Base-by-base conservation (phyloP, 2,113 vertebrate genomes). In the Corythoichthys haematopterus region DNA sequence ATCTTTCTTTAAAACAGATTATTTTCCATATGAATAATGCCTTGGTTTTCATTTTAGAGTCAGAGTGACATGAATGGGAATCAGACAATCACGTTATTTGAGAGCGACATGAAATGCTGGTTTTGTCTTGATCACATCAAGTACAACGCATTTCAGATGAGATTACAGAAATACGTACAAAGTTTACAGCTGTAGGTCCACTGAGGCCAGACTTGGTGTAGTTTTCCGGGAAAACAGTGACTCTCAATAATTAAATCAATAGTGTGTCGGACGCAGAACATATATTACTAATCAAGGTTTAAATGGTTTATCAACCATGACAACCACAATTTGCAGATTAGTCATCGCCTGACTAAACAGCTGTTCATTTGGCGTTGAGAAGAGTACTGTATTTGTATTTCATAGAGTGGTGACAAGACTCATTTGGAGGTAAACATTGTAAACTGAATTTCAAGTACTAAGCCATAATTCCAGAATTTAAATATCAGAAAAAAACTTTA, bases 21-120 rank as follows among this genome's bases (percentile, higher is more conserved):
- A 83, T 81, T 6, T 40, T 79, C 67, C 59, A 83, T 83, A 79
- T 53, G 3, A 46, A 72, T 80, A n/a, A 69, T 83, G 56, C 77
- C 63, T 66, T 66, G 75, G 70, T 64, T 63, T n/a, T 20, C 47
- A 72, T 69, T 75, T 80, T 64, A 74, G 75, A 82, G 74, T 12
- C 8, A 70, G 45, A 59, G 58, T 16, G 9, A 76, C 72, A 75
- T 66, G 69, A 71, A 83, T 66, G n/a, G 46, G 59, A 61, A 83
- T 79, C 58, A 78, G 77, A 82, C 71, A n/a, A 9, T 36, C 66
- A 74, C 71, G 36, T 63, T 55, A 71, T 69, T 56, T 73, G 65
- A 69, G 69, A 77, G 68, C 64, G 62, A 53, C 65, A 80, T 69
- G 57, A 79, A 74, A 67, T 67, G 62, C 48, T 74, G 60, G 63